Percentiles rank a stretch among this genome's conserved stretches.
phyloP scores from a whole-genome alignment of 2,113 vertebrate genomes.

The Urocitellus parryii region DNA sequence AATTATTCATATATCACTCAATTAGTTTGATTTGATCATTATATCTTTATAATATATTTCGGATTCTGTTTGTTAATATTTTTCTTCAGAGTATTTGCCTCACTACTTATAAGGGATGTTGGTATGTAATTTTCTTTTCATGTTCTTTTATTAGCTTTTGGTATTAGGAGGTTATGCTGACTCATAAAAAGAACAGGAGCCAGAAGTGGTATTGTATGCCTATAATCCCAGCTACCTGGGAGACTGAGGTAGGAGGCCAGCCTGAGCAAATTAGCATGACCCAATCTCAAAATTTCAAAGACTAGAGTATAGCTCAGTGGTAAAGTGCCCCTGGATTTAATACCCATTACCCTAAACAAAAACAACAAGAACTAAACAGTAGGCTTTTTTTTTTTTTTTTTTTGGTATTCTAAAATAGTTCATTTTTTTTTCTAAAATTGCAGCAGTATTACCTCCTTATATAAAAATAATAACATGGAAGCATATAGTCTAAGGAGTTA shows the following conservation, averaged over 20 bases:
- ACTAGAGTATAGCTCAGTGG: too few species aligned
- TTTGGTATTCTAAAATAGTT: not conserved
- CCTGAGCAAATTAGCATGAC: too few species aligned
- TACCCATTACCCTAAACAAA: too few species aligned
- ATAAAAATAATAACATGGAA: not conserved
- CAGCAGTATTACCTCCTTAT: not conserved
- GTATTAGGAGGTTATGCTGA: not conserved
- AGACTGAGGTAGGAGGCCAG: too few species aligned
- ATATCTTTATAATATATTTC: not conserved
- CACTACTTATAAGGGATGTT: not conserved
- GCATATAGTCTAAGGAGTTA: not conserved
- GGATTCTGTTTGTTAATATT: not conserved
- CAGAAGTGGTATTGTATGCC: too few species aligned
- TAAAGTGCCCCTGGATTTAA: too few species aligned
- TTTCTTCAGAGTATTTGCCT: constrained; percentile 21
- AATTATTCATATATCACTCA: not conserved
- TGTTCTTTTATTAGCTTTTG: not conserved
- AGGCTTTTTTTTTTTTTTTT: not conserved
- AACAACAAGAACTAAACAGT: too few species aligned
- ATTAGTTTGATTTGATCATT: not conserved
- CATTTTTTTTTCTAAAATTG: not conserved
- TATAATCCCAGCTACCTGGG: too few species aligned
- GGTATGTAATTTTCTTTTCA: not conserved
- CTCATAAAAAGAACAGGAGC: not conserved
- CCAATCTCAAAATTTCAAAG: too few species aligned